phyloP scores from a whole-genome alignment of 2,113 vertebrate species.

The Procapra przewalskii region DNA sequence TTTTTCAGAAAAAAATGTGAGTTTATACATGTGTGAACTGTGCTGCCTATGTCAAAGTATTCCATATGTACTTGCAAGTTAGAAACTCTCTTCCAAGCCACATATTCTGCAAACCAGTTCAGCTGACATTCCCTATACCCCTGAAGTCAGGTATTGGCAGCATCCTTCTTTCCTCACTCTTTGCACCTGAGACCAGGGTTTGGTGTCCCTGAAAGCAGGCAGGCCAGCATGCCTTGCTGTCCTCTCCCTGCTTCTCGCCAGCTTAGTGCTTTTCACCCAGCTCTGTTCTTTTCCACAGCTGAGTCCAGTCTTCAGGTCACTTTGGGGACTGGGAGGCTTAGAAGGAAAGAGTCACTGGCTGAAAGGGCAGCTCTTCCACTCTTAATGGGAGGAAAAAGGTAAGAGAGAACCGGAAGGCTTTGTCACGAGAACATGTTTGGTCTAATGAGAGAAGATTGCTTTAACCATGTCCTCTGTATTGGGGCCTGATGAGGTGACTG shows the following conservation, averaged over 20 bases:
- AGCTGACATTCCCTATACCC: neutral
- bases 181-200: neutral
- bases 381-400: neutral
- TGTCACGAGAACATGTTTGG: neutral
- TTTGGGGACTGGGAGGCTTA: neutral
- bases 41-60: neutral
- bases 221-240: accelerated
- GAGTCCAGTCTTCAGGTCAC: neutral
- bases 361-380: neutral
- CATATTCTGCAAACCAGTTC: neutral
- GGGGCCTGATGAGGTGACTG: neutral
- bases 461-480: neutral
- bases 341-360: neutral
- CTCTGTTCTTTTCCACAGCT: accelerated
- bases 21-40: neutral
- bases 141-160: neutral
- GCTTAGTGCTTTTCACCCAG: neutral
- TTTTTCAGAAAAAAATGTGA: neutral
- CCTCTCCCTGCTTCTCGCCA: neutral
- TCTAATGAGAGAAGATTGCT: neutral
- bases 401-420: neutral
- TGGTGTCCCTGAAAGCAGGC: neutral
- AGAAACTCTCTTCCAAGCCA: neutral
- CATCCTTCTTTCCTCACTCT: neutral
- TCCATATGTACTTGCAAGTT: neutral